Conservation (phyloP, 2,797 vertebrate genomes). For the Serranus cabrilla region DNA sequence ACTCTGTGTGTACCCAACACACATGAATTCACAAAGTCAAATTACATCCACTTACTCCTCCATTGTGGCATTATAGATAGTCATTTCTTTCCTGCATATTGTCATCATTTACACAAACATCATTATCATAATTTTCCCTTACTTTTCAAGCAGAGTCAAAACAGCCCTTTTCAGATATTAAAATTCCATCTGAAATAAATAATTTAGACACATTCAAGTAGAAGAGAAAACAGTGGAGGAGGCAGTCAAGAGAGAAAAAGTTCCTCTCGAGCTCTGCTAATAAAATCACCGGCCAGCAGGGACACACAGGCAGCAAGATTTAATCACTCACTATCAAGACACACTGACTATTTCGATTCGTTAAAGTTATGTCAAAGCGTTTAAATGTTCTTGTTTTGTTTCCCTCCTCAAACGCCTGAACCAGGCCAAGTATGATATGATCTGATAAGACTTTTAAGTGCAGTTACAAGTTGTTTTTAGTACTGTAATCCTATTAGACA, state of each 20-base stretch:
- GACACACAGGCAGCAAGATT: conserved; percentile 48
- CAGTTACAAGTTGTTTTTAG: conserved; percentile 51
- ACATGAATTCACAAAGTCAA: conserved; percentile 28
- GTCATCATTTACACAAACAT: conserved; percentile 36
- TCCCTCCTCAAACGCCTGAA: conserved; percentile 24
- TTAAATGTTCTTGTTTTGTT: conserved; percentile 38
- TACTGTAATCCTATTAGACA: conserved; percentile 61
- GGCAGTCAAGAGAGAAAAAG: conserved; percentile 22
- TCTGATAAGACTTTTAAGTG: conserved; percentile 48
- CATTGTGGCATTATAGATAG: conserved; percentile 25
- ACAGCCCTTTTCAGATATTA: conserved; percentile 23
- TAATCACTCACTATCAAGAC: conserved; percentile 54
- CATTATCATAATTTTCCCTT: conserved; percentile 23
- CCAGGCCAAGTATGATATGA: conserved; percentile 39
- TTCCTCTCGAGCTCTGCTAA: conserved; percentile 41
- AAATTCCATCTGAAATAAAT: conserved; percentile 49
- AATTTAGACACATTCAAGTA: conserved; percentile 34
- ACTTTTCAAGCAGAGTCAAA: conserved; percentile 44
- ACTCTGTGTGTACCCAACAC: conserved; percentile 8
- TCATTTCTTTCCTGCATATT: conserved; percentile 21
- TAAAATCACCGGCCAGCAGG: conserved; percentile 61
- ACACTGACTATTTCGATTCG: conserved; percentile 47
- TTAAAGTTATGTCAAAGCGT: conserved; percentile 32
- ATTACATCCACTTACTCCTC: conserved; percentile 25
- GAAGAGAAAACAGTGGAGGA: conserved; percentile 23